Evolutionary conservation across 1,140 invertebrate genomes (phyloP).

Genomic region (Eciton burchellii): DNA sequence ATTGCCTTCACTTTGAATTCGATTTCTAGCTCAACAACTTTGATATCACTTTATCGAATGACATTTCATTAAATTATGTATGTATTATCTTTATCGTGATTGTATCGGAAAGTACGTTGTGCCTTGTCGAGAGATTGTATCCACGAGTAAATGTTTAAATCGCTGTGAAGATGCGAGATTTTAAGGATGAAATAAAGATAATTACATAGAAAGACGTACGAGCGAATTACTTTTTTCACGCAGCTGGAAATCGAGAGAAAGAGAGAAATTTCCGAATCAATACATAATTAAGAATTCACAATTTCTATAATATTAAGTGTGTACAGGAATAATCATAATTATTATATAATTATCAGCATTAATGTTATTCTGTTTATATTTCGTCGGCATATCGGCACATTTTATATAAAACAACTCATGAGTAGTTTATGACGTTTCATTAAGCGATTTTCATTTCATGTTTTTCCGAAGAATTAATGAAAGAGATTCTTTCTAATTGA

Average conservation of each 20-base stretch:
- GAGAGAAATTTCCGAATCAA: conserved; percentile 21
- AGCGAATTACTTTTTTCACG: conserved; percentile 65
- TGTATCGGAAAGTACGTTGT: conserved; percentile 44
- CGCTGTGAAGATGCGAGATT: conserved; percentile 43
- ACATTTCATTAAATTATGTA: neutral
- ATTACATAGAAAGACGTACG: conserved; percentile 2
- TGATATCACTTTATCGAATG: no score
- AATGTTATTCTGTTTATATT: conserved; percentile 6
- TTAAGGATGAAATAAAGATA: conserved; percentile 71
- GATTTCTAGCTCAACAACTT: neutral
- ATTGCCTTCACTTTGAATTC: no score
- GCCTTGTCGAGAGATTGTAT: conserved; percentile 44
- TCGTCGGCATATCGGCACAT: conserved; percentile 37
- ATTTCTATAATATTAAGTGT: conserved; percentile 31
- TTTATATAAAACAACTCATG: neutral
- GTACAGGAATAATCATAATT: no score
- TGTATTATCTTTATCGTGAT: conserved; percentile 6
- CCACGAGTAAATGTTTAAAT: conserved; percentile 35
- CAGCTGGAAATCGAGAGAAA: neutral
- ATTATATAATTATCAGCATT: conserved; percentile 24
- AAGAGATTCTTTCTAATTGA: conserved; percentile 20
- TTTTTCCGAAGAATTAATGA: neutral
- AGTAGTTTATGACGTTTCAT: conserved; percentile 10
- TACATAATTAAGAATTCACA: conserved; percentile 21
- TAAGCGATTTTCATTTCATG: conserved; percentile 2